A percentile compares a stretch with the other conserved stretches of the same genome.
Evolutionary conservation across 2,888 invertebrate genomes (phyloP).

Genomic region (Abrostola triplasia): DNA sequence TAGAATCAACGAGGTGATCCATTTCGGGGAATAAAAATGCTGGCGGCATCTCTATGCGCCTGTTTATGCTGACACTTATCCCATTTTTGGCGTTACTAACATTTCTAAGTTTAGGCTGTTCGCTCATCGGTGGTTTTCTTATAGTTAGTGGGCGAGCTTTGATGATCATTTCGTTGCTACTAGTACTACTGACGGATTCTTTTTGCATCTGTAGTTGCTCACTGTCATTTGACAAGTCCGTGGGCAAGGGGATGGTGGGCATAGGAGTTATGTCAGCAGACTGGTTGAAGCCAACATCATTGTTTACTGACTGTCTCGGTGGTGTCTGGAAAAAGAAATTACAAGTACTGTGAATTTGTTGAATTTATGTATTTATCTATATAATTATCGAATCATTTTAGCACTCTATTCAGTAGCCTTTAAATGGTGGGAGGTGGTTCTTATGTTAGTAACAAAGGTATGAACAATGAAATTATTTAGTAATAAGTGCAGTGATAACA

Average conservation of each 20-base stretch:
- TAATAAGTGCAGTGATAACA: constrained; percentile 23
- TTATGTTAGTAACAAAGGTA: constrained; percentile 2
- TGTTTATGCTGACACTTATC: constrained; percentile 91
- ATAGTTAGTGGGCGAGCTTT: constrained; percentile 95
- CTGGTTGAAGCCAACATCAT: constrained; percentile 74
- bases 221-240: constrained; percentile 75
- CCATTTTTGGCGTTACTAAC: constrained; percentile 87
- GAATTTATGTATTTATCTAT: not conserved
- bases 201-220: constrained; percentile 74
- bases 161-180: constrained; percentile 85
- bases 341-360: not conserved
- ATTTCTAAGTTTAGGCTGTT: constrained; percentile 93
- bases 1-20: constrained; percentile 89
- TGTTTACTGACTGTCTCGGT: constrained; percentile 86
- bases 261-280: constrained; percentile 68
- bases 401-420: not conserved
- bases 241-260: constrained; percentile 74
- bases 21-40: constrained; percentile 94
- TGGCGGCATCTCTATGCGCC: constrained; percentile 94
- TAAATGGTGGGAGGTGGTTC: not conserved
- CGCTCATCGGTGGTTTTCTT: constrained; percentile 94
- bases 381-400: not conserved
- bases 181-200: constrained; percentile 80
- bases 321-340: constrained; percentile 77
- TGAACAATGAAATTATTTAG: not conserved